Evolutionary conservation across 2,888 invertebrate genomes (phyloP), one percentile per base, ranked within the genome.

Genomic region (Epistrophella euchroma): DNA sequence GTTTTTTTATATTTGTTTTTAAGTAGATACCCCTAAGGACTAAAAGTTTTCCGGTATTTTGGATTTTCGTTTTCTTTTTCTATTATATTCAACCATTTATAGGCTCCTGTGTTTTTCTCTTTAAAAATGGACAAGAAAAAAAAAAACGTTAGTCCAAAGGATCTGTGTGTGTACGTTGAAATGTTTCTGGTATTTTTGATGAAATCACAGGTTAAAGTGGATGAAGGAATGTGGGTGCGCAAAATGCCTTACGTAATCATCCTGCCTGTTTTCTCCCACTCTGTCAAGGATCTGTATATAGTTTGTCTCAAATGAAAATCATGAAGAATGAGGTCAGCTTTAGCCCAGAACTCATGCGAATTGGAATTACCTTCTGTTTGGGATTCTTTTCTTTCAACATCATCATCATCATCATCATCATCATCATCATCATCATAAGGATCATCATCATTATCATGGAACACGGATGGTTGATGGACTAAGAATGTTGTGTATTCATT

Each of bases 171-270:
- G 37, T 17, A 56, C 60, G 58, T 60, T 73, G 28, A 73, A 73
- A 25, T 15, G 17, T 19, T 47, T 62, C 11, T 62, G 37, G 50
- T 73, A 73, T 64, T 50, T 50, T 47, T 62, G 62, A 52, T 52
- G 35, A 74, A 52, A 74, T 62, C 62, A 40, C 62, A 62, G 73
- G 73, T 62, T 52, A 62, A 74, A 64, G 17, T 74, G 50, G 32
- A 64, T 64, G 45, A 45, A 64, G 17, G 64, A 64, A 64, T 64
- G 28, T 64, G 45, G 45, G 32, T 25, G 28, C 28, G 5, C 28
- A 45, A 43, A 32, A 45, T 43, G 45, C 64, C 64, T 64, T 64
- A 45, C 64, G 64, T 45, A 64, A 64, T 43, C 43, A 43, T 25
- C 17, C 11, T 32, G 25, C 17, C 19, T 60, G 60, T 40, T 40